phyloP scores from a whole-genome alignment of 2,888 invertebrate genomes.

The Epsilonema sp. region DNA sequence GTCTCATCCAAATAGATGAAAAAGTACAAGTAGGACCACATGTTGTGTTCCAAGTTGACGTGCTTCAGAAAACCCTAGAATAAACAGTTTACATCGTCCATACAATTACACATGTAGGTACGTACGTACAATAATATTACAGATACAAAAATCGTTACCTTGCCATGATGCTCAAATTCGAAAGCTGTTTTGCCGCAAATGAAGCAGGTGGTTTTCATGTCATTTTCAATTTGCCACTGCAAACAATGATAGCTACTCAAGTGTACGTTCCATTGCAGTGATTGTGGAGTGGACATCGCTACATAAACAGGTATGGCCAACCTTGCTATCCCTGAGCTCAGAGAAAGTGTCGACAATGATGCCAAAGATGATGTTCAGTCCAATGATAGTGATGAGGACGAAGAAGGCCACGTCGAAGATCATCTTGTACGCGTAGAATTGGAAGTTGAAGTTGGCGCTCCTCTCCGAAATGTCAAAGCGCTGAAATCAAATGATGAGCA shows the following conservation, averaged over 20 bases:
- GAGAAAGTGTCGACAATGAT: constrained; percentile 33
- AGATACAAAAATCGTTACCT: no score
- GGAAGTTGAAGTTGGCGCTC: constrained; percentile 1
- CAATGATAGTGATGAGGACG: constrained; percentile 30
- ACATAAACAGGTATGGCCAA: no score
- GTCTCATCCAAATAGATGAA: constrained; percentile 33
- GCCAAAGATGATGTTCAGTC: constrained; percentile 32
- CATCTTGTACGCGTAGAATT: constrained; percentile 13
- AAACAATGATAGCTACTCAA: no score
- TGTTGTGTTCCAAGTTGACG: constrained; percentile 30
- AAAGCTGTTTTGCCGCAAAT: constrained; percentile 31
- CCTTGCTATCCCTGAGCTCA: constrained; percentile 30
- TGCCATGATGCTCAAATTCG: constrained; percentile 33
- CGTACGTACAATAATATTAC: no score
- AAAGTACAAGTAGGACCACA: constrained; percentile 34
- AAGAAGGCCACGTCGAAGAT: constrained; percentile 29
- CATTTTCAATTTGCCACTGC: constrained; percentile 33
- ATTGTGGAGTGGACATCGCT: no score
- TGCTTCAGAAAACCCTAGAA: constrained; percentile 28
- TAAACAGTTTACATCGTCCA: no score
- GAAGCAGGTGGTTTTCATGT: constrained; percentile 32
- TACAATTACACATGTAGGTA: no score
- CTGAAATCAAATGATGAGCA: constrained; percentile 10
- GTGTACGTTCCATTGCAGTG: no score
- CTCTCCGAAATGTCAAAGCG: neutral